These are phyloP conservation scores for Hyalella azteca DNA, from an alignment of 2,888 invertebrate genomes.

Conservation along the genomic window DNA sequence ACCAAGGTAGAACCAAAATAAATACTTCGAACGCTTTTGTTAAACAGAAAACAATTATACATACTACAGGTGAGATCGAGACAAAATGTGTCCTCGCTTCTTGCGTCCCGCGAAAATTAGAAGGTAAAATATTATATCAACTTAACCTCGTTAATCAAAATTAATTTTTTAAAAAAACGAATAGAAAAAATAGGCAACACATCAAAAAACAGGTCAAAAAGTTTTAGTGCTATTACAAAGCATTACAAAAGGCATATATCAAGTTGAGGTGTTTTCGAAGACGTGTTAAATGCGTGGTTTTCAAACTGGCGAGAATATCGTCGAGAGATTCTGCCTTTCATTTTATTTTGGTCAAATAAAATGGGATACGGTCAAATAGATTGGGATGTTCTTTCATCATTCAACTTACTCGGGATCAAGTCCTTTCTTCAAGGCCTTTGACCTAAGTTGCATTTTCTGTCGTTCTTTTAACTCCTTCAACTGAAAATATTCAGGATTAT, in stretches of 20 bases:
- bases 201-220: not conserved
- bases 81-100: too few relatives aligned
- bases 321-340: not conserved
- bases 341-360: too few relatives aligned
- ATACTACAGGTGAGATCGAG: too few relatives aligned
- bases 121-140: too few relatives aligned
- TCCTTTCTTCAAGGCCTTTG: constrained; percentile 63
- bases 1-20: not conserved
- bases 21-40: not conserved
- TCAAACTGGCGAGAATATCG: constrained; percentile 9
- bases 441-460: constrained; percentile 66
- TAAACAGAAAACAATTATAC: not conserved
- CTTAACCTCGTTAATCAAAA: too few relatives aligned
- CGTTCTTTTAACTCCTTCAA: constrained; percentile 66
- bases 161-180: too few relatives aligned
- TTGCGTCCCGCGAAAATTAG: too few relatives aligned
- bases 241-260: not conserved
- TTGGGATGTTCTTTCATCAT: not conserved
- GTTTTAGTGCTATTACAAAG: not conserved
- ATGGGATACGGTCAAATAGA: too few relatives aligned
- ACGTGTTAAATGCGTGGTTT: not conserved
- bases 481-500: constrained; percentile 60
- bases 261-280: not conserved
- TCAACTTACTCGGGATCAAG: constrained; percentile 61
- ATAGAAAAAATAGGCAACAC: not conserved